These are phyloP conservation scores for Serrognathus titanus DNA, from an alignment of 2,888 invertebrate species.

Conservation along the genomic window DNA sequence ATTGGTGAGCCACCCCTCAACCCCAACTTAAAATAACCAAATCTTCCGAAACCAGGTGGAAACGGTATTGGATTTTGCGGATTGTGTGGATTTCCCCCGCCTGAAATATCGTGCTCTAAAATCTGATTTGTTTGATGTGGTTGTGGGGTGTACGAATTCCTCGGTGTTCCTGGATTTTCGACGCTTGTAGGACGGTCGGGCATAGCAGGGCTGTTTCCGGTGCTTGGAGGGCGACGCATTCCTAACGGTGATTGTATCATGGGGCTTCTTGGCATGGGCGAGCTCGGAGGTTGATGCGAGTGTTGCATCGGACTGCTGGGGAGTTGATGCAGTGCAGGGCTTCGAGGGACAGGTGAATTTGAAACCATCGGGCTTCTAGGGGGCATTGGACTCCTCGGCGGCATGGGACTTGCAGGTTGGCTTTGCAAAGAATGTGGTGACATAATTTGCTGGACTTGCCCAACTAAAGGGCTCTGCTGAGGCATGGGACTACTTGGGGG, in stretches of 20 bases:
- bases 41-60: slow-evolving; percentile 46
- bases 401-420: slow-evolving; percentile 49
- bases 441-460: slow-evolving; percentile 44
- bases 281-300: slow-evolving; percentile 49
- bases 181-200: slow-evolving; percentile 59
- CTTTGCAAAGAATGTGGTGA: slow-evolving; percentile 46
- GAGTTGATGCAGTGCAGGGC: slow-evolving; percentile 55
- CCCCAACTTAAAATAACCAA: slow-evolving; percentile 60
- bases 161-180: slow-evolving; percentile 57
- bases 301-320: slow-evolving; percentile 54
- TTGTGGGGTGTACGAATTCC: slow-evolving; percentile 48
- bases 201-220: slow-evolving; percentile 54
- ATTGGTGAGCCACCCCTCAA: slow-evolving; percentile 63
- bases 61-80: slow-evolving; percentile 58
- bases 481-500: slow-evolving; percentile 57
- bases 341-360: slow-evolving; percentile 57
- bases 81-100: slow-evolving; percentile 55
- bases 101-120: slow-evolving; percentile 29
- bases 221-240: slow-evolving; percentile 54
- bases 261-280: slow-evolving; percentile 48
- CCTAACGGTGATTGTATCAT: slow-evolving; percentile 56
- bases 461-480: slow-evolving; percentile 51
- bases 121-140: slow-evolving; percentile 5
- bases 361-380: slow-evolving; percentile 52
- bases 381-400: slow-evolving; percentile 50